Percentiles rank a stretch among this genome's conserved stretches.
Conservation (phyloP, 2,888 invertebrate species). For the Erebia ligea region DNA sequence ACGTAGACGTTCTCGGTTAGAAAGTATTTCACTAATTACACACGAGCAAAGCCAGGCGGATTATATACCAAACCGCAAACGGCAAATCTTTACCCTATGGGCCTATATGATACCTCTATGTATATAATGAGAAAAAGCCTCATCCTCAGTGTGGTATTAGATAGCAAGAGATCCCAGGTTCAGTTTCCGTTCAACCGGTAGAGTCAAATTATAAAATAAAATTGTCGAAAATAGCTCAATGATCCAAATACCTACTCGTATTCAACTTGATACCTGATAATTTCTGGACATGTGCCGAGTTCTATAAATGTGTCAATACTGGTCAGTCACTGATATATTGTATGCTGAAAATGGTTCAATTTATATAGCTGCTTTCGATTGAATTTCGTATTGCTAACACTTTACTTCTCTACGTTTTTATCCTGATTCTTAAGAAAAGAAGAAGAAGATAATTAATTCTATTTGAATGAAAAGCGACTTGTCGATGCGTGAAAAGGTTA, state of each 20-base stretch:
- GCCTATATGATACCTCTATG: no score
- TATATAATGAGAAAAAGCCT: no score
- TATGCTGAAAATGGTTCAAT: slow-evolving; percentile 12
- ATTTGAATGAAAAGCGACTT: slow-evolving; percentile 10
- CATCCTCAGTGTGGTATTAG: no score
- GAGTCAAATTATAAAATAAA: background rate
- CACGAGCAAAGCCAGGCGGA: no score
- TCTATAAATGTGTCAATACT: slow-evolving; percentile 41
- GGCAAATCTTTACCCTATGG: no score
- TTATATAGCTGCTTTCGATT: slow-evolving; percentile 6
- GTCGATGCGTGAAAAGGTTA: slow-evolving; percentile 24
- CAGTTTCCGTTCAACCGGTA: background rate
- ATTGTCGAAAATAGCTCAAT: background rate
- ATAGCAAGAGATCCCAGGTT: no score
- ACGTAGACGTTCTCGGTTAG: no score
- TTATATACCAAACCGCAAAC: no score
- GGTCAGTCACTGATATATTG: slow-evolving; percentile 25
- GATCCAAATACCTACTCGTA: slow-evolving; percentile 36
- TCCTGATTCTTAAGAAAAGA: background rate
- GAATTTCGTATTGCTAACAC: slow-evolving; percentile 4
- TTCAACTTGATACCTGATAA: slow-evolving; percentile 47
- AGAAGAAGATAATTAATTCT: no score
- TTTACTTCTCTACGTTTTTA: slow-evolving; percentile 9
- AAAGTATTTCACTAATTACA: no score
- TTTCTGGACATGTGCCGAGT: slow-evolving; percentile 54